Base-by-base conservation (phyloP, 2,797 vertebrate genomes). In the Smutsia temminckii region DNA sequence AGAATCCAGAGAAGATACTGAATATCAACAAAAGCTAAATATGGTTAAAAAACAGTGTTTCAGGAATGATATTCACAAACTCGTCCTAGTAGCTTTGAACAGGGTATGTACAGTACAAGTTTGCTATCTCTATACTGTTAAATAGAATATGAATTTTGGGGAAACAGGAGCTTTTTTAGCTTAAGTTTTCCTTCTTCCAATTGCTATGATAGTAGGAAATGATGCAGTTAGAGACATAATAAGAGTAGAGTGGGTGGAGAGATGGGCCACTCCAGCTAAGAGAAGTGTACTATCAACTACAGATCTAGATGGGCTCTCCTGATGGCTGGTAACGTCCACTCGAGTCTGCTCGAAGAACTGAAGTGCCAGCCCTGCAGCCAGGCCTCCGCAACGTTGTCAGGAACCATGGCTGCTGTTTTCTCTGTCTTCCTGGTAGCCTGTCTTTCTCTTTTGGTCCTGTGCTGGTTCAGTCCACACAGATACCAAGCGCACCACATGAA, bases 11-110 rank as follows among this genome's bases (percentile, higher is more conserved):
- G 98, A 98, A 25, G 99, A 99, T 95, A 98, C 98, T 0, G 99
- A 99, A 96, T 98, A 98, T 95, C 98, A 98, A 9, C 98, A 99
- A 72, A 99, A 98, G 1, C 97, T 99, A 93, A 99, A 98, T 97
- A 98, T 99, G 75, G 98, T 99, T 97, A 99, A 99, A 97, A 99
- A 99, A 97, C 99, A 99, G 79, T 99, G 99, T 97, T 98, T 99
- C 55, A 96, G 99, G 95, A 99, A 99, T 96, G 99, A 99, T 94
- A 98, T 99, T 91, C 99, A 99, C 93, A 98, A 98, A 0, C 97
- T 99, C 61, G 99, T 99, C 97, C 98, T 99, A 89, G 98, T 98
- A 63, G 99, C 99, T 91, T 98, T 99, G 95, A 99, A 99, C 97
- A 99, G 99, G 99, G 99, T 99, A 99, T 17, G 95, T 96, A 89